Percentiles rank a stretch among this genome's conserved stretches.
Conservation (phyloP, 1,140 invertebrate species). For the Formica exsecta region DNA sequence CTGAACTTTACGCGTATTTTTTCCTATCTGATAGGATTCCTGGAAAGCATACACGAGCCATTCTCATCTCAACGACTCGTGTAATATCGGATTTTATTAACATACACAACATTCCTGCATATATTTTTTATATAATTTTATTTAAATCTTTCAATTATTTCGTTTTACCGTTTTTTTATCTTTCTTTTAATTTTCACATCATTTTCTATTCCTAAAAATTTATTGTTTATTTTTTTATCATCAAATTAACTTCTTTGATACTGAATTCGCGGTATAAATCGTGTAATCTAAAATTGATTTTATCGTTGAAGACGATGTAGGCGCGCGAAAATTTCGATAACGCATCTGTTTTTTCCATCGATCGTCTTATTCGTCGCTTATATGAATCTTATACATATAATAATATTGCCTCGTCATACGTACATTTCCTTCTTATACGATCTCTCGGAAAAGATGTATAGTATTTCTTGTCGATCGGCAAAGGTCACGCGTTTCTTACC, state of each 20-base stretch:
- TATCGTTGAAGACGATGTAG: background rate
- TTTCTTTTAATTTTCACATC: background rate
- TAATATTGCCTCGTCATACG: conserved; percentile 15
- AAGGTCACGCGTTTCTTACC: conserved; percentile 50
- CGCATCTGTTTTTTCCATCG: conserved; percentile 8
- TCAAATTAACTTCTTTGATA: background rate
- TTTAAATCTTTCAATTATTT: background rate
- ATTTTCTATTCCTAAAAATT: background rate
- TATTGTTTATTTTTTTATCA: background rate
- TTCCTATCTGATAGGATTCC: conserved; percentile 27
- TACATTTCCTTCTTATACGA: conserved; percentile 40
- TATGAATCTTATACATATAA: conserved; percentile 36
- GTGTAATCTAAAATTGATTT: conserved; percentile 32
- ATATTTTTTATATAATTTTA: background rate
- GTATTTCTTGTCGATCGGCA: conserved; percentile 45
- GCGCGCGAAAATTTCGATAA: background rate
- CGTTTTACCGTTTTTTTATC: background rate
- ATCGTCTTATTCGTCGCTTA: conserved; percentile 15
- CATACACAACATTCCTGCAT: background rate
- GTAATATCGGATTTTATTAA: background rate
- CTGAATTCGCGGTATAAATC: background rate
- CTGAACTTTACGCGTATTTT: background rate
- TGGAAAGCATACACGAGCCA: background rate
- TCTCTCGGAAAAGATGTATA: conserved; percentile 58
- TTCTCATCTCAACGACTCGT: background rate